phyloP scores from a whole-genome alignment of 2,113 vertebrate genomes.

The Terrapene triunguis region DNA sequence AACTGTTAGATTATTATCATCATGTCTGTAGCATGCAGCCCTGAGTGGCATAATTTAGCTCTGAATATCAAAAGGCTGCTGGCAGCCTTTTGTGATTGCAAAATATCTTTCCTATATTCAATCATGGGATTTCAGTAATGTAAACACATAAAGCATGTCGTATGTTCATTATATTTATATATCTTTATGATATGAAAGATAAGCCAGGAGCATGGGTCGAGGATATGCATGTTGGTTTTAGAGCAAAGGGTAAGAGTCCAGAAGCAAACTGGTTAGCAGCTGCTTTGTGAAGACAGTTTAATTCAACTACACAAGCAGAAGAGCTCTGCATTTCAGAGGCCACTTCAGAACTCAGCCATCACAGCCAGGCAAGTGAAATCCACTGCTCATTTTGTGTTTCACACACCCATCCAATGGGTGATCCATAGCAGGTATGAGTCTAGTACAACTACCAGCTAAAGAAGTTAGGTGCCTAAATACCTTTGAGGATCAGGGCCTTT shows the following conservation, averaged over 20 bases:
- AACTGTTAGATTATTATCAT: not conserved
- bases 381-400: not conserved
- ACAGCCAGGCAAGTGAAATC: not conserved
- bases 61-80: not conserved
- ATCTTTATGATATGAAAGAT: not conserved
- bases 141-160: not conserved
- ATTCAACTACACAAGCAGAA: not conserved
- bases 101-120: not conserved
- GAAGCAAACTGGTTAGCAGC: not conserved
- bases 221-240: not conserved
- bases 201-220: not conserved
- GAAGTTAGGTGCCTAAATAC: not conserved
- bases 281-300: not conserved
- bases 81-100: not conserved
- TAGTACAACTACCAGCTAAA: not conserved
- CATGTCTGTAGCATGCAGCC: not conserved
- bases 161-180: not conserved
- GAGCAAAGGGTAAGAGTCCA: not conserved
- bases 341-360: not conserved
- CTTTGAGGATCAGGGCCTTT: not conserved
- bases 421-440: too few relatives aligned
- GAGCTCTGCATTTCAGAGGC: not conserved
- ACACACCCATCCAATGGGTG: not conserved
- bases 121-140: not conserved
- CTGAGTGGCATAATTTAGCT: not conserved